Evolutionary conservation across 2,888 invertebrate species (phyloP), one percentile per base, ranked within the genome.

Genomic region (Amiota minor): DNA sequence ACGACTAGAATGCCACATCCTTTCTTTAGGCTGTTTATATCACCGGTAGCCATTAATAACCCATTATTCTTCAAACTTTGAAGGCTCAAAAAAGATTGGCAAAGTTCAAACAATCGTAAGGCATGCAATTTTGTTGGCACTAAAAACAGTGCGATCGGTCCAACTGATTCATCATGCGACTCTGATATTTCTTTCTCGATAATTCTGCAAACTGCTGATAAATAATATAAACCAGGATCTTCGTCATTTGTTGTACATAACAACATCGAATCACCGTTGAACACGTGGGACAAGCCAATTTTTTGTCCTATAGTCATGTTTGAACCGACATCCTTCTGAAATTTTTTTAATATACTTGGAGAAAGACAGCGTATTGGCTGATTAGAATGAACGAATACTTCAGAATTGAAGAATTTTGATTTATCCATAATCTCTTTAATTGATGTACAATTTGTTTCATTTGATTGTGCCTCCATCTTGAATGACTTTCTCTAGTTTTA

Each of bases 211-310:
- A 83, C 2, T 0, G 74, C 14, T 0, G 82, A 81, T 18, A 83
- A 16, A 45, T 83, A 83, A 18, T 75, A 70, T 83, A 78, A 82
- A 45, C 83, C 69, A 4, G 85, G 81, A 16, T 76, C 76, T 47
- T 20, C 46, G 1, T 16, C 14, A 16, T 4, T 2, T 3, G 62
- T 50, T 49, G 76, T 72, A 8, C 81, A 35, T 55, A 77, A 11
- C 11, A 77, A 9, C 59, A 77, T 9, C 0, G 83, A 74, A 50
- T 77, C 76, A 2, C 77, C 74, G 0, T 14, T 11, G 49, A 72
- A 56, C n/a, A 83, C 56, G 73, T 85, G 84, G 0, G 81, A 76
- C 84, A 84, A 85, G 18, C 81, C 62, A 47, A 76, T 77, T 2
- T 35, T 11, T 55, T 85, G 82, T 35, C 6, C 35, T 8, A 35